phyloP scores from a whole-genome alignment of 2,113 vertebrate species.

The Lycaon pictus region DNA sequence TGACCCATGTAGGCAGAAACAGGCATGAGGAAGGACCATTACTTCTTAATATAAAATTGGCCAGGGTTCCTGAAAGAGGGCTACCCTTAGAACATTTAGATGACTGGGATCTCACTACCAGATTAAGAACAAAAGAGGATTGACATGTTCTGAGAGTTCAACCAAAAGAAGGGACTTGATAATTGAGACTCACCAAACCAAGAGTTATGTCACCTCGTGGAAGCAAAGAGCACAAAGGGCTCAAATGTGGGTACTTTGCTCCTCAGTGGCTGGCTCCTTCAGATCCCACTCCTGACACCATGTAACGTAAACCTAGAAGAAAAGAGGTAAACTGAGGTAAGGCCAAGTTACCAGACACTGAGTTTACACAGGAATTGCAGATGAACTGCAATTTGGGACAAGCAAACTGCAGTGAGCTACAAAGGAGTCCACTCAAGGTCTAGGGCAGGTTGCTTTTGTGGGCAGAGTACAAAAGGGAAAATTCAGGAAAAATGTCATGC shows the following conservation, averaged over 20 bases:
- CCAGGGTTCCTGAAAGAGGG: background rate
- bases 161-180: background rate
- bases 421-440: accelerated
- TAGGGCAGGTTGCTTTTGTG: background rate
- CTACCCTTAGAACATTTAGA: background rate
- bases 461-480: background rate
- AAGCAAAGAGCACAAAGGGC: background rate
- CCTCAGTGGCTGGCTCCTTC: background rate
- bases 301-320: background rate
- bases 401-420: accelerated
- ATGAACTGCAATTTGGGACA: background rate
- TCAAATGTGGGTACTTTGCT: background rate
- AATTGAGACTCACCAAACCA: background rate
- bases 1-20: background rate
- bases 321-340: background rate
- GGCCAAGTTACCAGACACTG: background rate
- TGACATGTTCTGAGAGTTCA: background rate
- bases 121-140: background rate
- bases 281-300: background rate
- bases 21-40: background rate
- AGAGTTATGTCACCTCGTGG: background rate
- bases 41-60: background rate
- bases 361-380: background rate
- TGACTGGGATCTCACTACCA: background rate
- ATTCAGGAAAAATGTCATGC: background rate